Base-by-base conservation (phyloP, 2,888 invertebrate genomes). In the Brenthis daphne region DNA sequence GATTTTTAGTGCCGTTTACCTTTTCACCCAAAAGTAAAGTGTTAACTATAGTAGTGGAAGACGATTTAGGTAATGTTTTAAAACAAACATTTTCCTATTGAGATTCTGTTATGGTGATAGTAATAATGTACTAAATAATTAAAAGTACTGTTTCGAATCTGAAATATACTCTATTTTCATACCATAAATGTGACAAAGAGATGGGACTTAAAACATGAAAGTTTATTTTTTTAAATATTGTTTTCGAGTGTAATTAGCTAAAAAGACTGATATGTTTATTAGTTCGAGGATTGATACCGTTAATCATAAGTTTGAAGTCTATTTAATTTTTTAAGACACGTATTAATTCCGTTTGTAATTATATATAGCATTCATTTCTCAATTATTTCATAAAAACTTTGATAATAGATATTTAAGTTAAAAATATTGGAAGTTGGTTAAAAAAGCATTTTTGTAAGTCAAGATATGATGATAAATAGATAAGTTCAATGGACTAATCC, bases 51-150 rank as follows among this genome's bases (percentile, higher is more conserved):
- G 93, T 95, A 66, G 95, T 95, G 55, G 95, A 95, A 85, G 96
- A 96, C 78, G 94, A 95, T 74, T 84, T 93, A 74, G 96, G 96
- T 76, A 95, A 95, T 81, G 94, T 96, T 74, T 86, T 96, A 70
- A 96, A 95, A 85, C 93, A 94, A 81, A 93, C 94, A 76, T 92
- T 94, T 85, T 93, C 94, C 8, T 93, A 93, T 82, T 93, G 83
- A 82, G 76, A 68, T 88, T 84, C 93, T 89, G 89, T 33, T 33
- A 51, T 61, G 43, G 51, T 60, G 20, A 50, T 58, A 33, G 29
- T 55, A 67, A 56, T 43, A 20, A 56, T 61, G 66, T 51, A 50
- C 37, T 43, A 20, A 50, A 56, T 14, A 29, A 53, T 13, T 47
- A 55, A 29, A 16, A 13, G 24, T 55, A n/a, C n/a, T 67, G 37